Percentiles rank a stretch among this genome's conserved stretches.
Conservation (phyloP, 2,113 vertebrate species). For the Cryptomyrus ogoouensis region DNA sequence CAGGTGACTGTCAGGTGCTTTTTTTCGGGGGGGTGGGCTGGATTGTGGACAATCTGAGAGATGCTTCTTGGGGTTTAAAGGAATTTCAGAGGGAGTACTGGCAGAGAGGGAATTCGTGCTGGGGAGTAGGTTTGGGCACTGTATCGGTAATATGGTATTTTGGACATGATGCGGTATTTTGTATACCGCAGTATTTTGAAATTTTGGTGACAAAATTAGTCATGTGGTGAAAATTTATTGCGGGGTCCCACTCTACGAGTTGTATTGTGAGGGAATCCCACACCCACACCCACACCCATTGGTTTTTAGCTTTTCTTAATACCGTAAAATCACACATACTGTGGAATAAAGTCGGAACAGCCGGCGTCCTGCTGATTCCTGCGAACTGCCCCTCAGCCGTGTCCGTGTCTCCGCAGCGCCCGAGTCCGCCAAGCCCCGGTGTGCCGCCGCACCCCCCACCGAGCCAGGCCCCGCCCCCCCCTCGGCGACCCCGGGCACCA, state of each 20-base stretch:
- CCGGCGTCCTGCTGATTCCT: not conserved
- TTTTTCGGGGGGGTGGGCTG: not conserved
- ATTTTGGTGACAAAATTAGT: not conserved
- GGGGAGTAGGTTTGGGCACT: not conserved
- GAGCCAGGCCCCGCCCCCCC: slow-evolving; percentile 77
- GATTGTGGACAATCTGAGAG: not conserved
- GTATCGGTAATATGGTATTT: not conserved
- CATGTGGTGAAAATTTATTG: not conserved
- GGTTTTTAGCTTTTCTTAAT: not conserved
- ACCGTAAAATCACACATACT: not conserved
- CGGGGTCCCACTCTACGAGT: not conserved
- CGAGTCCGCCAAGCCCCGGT: slow-evolving; percentile 87
- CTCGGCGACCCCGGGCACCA: slow-evolving; percentile 68
- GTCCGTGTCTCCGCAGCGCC: slow-evolving; percentile 67
- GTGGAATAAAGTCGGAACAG: not conserved
- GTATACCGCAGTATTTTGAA: not conserved
- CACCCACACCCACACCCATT: not conserved
- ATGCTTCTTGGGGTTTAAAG: not conserved
- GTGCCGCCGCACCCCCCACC: slow-evolving; percentile 80
- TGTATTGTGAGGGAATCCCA: not conserved
- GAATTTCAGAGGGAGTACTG: not conserved
- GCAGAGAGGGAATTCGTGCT: not conserved
- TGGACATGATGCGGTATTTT: not conserved
- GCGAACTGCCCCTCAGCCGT: not conserved
- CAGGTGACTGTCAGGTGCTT: not conserved